A percentile compares a stretch with the other conserved stretches of the same genome.
Evolutionary conservation across 2,888 invertebrate genomes (phyloP).

Genomic region (Eledona agricola): DNA sequence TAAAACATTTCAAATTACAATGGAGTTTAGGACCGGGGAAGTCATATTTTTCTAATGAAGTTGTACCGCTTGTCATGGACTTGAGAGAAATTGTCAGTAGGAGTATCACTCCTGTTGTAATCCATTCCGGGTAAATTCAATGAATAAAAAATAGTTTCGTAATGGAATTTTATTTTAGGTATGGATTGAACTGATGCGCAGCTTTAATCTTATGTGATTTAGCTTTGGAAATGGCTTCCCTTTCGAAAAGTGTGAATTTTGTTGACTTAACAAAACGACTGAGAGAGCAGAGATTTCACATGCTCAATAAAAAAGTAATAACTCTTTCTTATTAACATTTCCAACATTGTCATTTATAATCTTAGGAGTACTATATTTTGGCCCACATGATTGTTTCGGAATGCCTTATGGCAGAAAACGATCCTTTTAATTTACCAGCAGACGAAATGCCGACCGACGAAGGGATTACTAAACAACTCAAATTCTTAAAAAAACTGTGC

Average conservation of each 20-base stretch:
- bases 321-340: not conserved
- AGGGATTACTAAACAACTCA: no score
- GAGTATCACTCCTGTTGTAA: not conserved
- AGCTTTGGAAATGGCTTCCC: conserved; percentile 3
- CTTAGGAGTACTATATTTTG: not conserved
- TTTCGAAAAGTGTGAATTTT: not conserved
- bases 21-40: not conserved
- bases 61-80: conserved; percentile 2
- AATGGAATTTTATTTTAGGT: conserved; percentile 5
- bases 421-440: not conserved
- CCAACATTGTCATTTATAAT: not conserved
- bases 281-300: conserved; percentile 1
- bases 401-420: not conserved
- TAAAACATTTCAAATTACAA: conserved; percentile 1
- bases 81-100: not conserved
- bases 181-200: conserved; percentile 2
- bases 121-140: conserved; percentile 13
- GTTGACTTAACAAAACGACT: conserved; percentile 2
- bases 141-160: not conserved
- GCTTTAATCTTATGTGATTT: conserved; percentile 13
- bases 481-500: no score
- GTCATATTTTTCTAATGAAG: conserved; percentile 5
- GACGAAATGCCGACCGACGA: not conserved
- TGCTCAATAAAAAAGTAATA: conserved; percentile 5
- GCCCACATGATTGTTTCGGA: not conserved